Base-by-base conservation (phyloP, 2,797 vertebrate species). In the Florisuga fusca region DNA sequence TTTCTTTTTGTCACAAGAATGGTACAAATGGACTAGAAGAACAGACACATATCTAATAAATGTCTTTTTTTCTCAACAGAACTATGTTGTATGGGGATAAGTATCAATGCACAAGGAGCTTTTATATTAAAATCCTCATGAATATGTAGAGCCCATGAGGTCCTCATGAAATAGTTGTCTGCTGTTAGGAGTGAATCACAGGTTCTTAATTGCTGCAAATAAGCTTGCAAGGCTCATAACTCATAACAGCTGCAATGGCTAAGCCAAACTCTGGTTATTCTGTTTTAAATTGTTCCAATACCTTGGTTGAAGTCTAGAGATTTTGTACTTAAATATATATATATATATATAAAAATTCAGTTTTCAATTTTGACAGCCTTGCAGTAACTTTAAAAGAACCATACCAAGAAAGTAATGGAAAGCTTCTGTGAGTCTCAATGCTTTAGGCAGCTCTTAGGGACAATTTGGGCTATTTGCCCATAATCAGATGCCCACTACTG, bases 161-260 rank as follows among this genome's bases (percentile, higher is more conserved):
- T 71, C 53, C 27, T 81, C 21, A 38, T 38, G 27, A 84, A 86
- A 34, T 18, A 90, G 54, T 53, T 57, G 53, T 80, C 48, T 82
- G 33, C 36, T 88, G 50, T 81, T 53, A 87, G 50, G 41, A 91
- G 6, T 59, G 82, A 93, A 50, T 91, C 84, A 89, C 34, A 16
- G 17, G 17, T 58, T 96, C 58, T 66, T 89, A 94, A 84, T 83
- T 87, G 43, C 68, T 86, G 58, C 84, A 89, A 94, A 75, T 88
- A 84, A 94, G 41, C 89, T 89, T 90, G 54, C 53, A 87, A 83
- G n/a, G 18, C 46, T 93, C 17, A 2, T 89, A 89, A 69, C 31
- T 63, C n/a, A 15, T 87, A 79, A 36, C 31, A 85, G 54, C 16
- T 75, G 15, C 75, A 74, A 68, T 84, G 67, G 71, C 43, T 69